A percentile compares a stretch with the other conserved stretches of the same genome.
Conservation (phyloP, 2,888 invertebrate species). For the Cataglyphis cursor region DNA sequence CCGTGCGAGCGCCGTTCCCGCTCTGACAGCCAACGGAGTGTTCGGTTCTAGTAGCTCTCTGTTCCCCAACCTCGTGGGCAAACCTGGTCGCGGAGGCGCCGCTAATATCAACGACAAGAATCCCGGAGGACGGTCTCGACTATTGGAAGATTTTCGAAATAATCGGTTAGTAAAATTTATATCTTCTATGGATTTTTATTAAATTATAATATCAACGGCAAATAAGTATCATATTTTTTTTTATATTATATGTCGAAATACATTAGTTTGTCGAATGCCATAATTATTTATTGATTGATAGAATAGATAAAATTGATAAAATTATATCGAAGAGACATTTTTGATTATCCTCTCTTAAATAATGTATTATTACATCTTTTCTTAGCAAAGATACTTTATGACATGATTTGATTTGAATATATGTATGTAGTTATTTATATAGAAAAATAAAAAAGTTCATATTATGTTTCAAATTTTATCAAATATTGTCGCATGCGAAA, state of each 20-base stretch:
- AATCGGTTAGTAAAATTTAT: slow-evolving; percentile 87
- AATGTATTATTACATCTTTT: background rate
- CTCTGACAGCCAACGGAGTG: slow-evolving; percentile 91
- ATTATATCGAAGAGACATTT: background rate
- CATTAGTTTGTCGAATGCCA: background rate
- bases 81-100: slow-evolving; percentile 87
- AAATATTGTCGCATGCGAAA: background rate
- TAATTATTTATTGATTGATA: background rate
- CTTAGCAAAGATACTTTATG: background rate
- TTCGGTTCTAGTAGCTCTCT: slow-evolving; percentile 93
- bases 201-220: background rate
- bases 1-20: slow-evolving; percentile 91
- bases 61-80: slow-evolving; percentile 88
- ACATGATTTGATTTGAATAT: background rate
- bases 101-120: slow-evolving; percentile 87
- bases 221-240: background rate
- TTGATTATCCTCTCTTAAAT: background rate
- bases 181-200: background rate
- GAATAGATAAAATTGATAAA: background rate
- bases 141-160: slow-evolving; percentile 98
- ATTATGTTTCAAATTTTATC: background rate
- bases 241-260: background rate
- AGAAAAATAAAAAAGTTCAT: background rate
- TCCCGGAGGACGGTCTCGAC: slow-evolving; percentile 93
- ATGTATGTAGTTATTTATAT: background rate